These are phyloP conservation scores for Hydrotaea cyrtoneurina DNA, from an alignment of 2,888 invertebrate genomes.

Conservation along the genomic window DNA sequence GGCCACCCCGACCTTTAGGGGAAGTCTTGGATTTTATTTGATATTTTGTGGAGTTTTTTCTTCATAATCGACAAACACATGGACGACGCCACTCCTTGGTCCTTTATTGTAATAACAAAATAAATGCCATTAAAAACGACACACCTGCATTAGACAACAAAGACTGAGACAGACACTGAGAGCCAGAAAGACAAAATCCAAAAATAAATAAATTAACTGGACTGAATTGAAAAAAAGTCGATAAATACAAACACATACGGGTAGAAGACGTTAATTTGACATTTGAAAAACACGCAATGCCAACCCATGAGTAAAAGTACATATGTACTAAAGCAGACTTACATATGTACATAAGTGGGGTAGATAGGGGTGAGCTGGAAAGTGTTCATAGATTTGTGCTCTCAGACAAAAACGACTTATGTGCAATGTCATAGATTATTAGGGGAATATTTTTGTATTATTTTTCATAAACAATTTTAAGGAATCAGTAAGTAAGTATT, in stretches of 20 bases:
- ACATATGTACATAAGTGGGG: too few species aligned
- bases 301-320: too few species aligned
- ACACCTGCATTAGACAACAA: slow-evolving; percentile 9
- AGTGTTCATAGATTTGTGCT: too few species aligned
- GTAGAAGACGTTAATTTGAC: slow-evolving; percentile 26
- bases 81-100: slow-evolving; percentile 40
- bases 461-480: too few species aligned
- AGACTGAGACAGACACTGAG: not conserved
- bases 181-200: not conserved
- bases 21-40: not conserved
- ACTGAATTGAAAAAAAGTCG: not conserved
- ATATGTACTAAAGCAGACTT: too few species aligned
- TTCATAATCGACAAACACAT: not conserved
- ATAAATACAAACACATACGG: not conserved
- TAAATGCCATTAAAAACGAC: not conserved
- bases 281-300: slow-evolving; percentile 43
- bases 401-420: too few species aligned
- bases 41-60: not conserved
- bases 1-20: slow-evolving; percentile 2
- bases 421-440: too few species aligned
- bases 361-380: too few species aligned
- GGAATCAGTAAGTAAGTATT: too few species aligned
- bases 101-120: not conserved
- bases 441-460: too few species aligned
- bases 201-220: not conserved